Conservation (phyloP, 30 jellyfish, hydroid and myxozoan species). For the Phacellophora camtschatica region DNA sequence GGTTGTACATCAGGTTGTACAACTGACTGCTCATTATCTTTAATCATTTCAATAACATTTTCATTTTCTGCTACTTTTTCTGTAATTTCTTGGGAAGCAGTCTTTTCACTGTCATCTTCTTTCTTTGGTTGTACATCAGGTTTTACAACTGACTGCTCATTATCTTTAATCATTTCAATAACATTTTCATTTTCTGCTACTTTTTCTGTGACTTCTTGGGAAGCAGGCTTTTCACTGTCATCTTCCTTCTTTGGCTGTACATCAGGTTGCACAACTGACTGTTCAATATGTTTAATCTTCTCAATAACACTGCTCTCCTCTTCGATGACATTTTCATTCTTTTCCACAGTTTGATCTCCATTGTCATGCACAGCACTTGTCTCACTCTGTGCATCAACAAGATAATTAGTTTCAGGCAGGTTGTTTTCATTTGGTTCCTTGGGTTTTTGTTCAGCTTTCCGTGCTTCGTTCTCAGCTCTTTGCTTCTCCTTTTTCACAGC, state of each 20-base stretch:
- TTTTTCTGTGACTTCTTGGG: neutral
- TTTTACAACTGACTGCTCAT: neutral
- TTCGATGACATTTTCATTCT: neutral
- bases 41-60: neutral
- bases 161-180: neutral
- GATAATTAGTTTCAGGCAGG: no score
- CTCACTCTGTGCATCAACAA: no score
- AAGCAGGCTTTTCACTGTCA: no score
- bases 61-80: neutral
- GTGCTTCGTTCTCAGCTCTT: conserved; percentile 25
- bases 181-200: neutral
- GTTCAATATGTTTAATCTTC: neutral
- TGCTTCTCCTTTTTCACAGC: conserved; percentile 61
- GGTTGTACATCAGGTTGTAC: neutral
- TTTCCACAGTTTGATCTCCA: conserved; percentile 34
- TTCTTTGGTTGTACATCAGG: neutral
- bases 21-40: neutral
- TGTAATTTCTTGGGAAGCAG: neutral
- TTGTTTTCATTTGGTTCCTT: neutral
- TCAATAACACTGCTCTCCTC: conserved; percentile 8
- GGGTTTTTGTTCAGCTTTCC: neutral
- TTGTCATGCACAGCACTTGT: neutral
- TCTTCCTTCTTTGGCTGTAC: no score
- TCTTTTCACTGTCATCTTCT: neutral
- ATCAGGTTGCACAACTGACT: neutral